These are phyloP conservation scores for Agonopterix arenella DNA, from an alignment of 2,888 invertebrate genomes.

Conservation along the genomic window DNA sequence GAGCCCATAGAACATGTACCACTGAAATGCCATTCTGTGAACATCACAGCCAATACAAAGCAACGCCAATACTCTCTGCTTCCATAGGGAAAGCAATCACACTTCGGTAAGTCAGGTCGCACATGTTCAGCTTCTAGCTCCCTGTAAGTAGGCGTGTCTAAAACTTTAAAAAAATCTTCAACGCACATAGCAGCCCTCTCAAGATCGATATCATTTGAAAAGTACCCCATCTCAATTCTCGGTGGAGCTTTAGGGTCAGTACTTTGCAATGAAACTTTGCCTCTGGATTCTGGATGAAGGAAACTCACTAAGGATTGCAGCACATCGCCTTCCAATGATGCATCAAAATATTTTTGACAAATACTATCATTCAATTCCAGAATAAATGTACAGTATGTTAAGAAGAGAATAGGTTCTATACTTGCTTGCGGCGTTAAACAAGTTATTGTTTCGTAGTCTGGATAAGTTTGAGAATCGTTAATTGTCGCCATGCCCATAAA, in stretches of 20 bases:
- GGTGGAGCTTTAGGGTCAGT: conserved; percentile 16
- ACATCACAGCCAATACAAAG: conserved; percentile 41
- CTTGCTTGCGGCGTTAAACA: too few species aligned
- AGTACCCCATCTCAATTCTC: conserved; percentile 9
- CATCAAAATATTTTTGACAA: not conserved
- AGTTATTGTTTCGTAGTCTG: not conserved
- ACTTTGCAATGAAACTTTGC: conserved; percentile 15
- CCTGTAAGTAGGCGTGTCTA: not conserved
- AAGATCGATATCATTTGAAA: not conserved
- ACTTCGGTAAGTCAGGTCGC: not conserved
- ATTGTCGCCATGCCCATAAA: conserved; percentile 13
- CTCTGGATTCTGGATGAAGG: conserved; percentile 40
- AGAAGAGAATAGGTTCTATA: not conserved
- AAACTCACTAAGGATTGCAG: conserved; percentile 48
- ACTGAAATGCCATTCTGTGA: conserved; percentile 81
- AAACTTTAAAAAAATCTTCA: not conserved
- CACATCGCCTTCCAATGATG: not conserved
- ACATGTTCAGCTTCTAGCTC: not conserved
- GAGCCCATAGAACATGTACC: conserved; percentile 86
- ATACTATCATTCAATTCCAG: not conserved
- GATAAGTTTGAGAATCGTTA: conserved; percentile 10
- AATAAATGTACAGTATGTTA: not conserved
- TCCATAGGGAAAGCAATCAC: not conserved
- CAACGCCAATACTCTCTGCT: conserved; percentile 20
- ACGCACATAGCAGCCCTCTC: not conserved